phyloP scores from a whole-genome alignment of 2,797 vertebrate species.

The Leptodactylus fallax region DNA sequence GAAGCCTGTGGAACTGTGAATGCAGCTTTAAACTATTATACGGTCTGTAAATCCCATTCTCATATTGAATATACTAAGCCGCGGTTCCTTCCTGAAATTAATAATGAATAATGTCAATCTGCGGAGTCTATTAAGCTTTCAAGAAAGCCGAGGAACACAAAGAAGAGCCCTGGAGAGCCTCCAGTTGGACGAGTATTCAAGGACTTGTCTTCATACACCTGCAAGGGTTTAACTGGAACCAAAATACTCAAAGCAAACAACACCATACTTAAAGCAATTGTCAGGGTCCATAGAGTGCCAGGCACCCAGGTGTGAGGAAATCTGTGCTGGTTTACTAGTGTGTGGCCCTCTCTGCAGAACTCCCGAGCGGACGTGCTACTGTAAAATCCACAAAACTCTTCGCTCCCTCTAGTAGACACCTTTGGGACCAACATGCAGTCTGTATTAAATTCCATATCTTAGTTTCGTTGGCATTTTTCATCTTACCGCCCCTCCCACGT shows the following conservation, averaged over 20 bases:
- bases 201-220: neutral
- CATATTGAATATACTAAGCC: too few species aligned
- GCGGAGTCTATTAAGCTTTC: neutral
- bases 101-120: neutral
- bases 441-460: neutral
- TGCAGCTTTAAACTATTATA: neutral
- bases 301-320: conserved; percentile 5
- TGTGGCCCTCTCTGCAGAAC: neutral
- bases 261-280: neutral
- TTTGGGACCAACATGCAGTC: neutral
- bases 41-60: neutral
- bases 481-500: neutral
- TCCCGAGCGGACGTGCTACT: neutral
- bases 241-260: neutral
- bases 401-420: neutral
- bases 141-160: neutral
- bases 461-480: neutral
- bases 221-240: conserved; percentile 17
- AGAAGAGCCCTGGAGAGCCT: neutral
- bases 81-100: neutral
- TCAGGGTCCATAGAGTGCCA: neutral
- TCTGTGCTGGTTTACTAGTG: conserved; percentile 26
- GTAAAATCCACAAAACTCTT: neutral
- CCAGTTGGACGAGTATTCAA: neutral
- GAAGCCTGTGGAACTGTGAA: neutral